These are phyloP conservation scores for Cephalotes varians DNA, from an alignment of 2,888 invertebrate genomes.

Conservation along the genomic window DNA sequence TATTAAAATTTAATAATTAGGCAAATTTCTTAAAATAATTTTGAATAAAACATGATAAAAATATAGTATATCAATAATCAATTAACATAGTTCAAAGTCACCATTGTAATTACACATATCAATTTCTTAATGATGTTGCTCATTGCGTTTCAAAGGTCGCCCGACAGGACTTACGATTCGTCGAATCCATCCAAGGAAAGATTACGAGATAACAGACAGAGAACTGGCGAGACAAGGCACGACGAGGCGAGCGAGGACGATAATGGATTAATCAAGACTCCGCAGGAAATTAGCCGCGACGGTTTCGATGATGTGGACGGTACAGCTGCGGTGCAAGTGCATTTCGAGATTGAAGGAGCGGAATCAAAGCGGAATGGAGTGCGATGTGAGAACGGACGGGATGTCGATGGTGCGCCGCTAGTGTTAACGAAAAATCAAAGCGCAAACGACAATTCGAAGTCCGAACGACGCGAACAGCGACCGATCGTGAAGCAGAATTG, in stretches of 20 bases:
- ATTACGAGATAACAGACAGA: conserved; percentile 26
- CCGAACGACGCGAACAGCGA: neutral
- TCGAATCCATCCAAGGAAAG: conserved; percentile 21
- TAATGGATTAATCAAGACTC: conserved; percentile 63
- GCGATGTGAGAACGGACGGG: conserved; percentile 38
- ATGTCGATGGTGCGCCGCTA: conserved; percentile 13
- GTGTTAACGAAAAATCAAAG: conserved; percentile 29
- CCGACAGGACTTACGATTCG: neutral
- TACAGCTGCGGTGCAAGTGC: conserved; percentile 64
- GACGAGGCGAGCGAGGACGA: conserved; percentile 39
- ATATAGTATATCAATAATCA: neutral
- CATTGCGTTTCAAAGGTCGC: conserved; percentile 40
- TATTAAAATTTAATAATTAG: neutral
- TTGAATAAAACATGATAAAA: neutral
- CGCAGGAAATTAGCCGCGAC: conserved; percentile 62
- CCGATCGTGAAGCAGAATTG: conserved; percentile 11
- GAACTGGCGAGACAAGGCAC: conserved; percentile 28
- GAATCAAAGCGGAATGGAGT: conserved; percentile 36
- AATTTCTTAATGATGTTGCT: neutral
- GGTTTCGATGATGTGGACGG: conserved; percentile 45
- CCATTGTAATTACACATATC: neutral
- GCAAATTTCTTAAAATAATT: neutral
- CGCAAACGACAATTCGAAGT: conserved; percentile 8
- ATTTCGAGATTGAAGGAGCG: conserved; percentile 68
- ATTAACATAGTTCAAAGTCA: neutral